A percentile compares a stretch with the other conserved stretches of the same genome.
phyloP scores from a whole-genome alignment of 2,113 vertebrate species.

The Lophochroa leadbeateri region DNA sequence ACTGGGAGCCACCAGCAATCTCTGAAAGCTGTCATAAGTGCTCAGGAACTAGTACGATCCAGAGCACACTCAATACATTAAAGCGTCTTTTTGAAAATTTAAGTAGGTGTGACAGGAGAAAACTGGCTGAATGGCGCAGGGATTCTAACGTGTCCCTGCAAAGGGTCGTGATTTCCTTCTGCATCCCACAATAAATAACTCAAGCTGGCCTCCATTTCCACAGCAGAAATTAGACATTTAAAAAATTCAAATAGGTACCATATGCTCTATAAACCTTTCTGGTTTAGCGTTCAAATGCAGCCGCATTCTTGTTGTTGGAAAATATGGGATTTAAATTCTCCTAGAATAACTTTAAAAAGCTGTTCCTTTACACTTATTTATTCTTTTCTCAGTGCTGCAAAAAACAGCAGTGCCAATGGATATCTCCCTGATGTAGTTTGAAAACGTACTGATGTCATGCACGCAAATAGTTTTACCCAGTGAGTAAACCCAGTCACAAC shows the following conservation, averaged over 20 bases:
- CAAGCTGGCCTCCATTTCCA: constrained; percentile 58
- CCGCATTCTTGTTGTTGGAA: not conserved
- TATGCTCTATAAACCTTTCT: constrained; percentile 45
- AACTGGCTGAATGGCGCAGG: constrained; percentile 25
- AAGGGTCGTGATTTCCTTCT: constrained; percentile 60
- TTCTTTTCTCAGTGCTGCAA: not conserved
- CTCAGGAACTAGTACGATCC: constrained; percentile 65
- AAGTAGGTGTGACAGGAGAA: constrained; percentile 72
- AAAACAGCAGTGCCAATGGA: not conserved
- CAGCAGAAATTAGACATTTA: constrained; percentile 59
- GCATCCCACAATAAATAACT: constrained; percentile 66
- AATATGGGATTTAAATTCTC: constrained; percentile 16
- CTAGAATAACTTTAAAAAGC: constrained; percentile 2
- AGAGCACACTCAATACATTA: constrained; percentile 65
- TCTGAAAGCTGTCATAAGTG: constrained; percentile 72
- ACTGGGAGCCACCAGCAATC: constrained; percentile 68
- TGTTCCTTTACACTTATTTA: constrained; percentile 4
- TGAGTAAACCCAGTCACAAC: not conserved
- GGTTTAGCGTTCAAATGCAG: constrained; percentile 44
- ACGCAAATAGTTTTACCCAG: not conserved
- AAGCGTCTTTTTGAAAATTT: constrained; percentile 68
- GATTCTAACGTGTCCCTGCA: constrained; percentile 42
- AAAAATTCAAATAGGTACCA: constrained; percentile 67
- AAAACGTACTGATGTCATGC: not conserved
- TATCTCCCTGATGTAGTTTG: not conserved